A percentile compares a stretch with the other conserved stretches of the same genome.
Conservation (phyloP, 2,888 invertebrate genomes). For the Agelastica alni region DNA sequence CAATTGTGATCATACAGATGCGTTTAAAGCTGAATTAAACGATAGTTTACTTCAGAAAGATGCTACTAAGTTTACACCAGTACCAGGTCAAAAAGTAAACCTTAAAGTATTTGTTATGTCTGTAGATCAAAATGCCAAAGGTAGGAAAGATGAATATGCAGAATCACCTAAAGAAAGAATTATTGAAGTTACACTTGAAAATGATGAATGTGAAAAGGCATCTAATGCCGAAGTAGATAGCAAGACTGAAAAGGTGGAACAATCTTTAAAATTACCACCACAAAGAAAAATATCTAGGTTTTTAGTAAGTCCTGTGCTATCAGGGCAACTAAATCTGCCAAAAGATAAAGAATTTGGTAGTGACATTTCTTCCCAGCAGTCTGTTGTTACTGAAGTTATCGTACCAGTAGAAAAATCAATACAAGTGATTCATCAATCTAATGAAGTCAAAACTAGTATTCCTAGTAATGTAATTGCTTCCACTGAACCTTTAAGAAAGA, state of each 20-base stretch:
- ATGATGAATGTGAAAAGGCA: conserved; percentile 31
- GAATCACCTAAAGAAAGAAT: conserved; percentile 29
- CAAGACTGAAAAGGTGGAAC: conserved; percentile 31
- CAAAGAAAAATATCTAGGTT: conserved; percentile 80
- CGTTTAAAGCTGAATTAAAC: conserved; percentile 45
- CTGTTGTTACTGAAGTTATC: conserved; percentile 32
- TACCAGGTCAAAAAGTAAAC: conserved; percentile 51
- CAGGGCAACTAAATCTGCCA: conserved; percentile 58
- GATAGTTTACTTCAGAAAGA: conserved; percentile 46
- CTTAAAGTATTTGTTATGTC: conserved; percentile 51
- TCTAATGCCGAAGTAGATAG: conserved; percentile 34
- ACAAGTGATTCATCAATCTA: conserved; percentile 18
- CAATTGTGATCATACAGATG: conserved; percentile 37
- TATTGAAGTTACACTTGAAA: conserved; percentile 30
- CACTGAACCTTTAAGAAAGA: conserved; percentile 41
- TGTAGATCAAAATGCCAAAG: conserved; percentile 29
- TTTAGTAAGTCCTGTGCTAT: conserved; percentile 79
- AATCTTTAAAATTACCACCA: conserved; percentile 51
- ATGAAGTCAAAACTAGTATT: conserved; percentile 23
- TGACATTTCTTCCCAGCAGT: conserved; percentile 22
- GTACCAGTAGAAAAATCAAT: conserved; percentile 23
- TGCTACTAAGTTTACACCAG: conserved; percentile 37
- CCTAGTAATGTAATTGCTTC: conserved; percentile 20
- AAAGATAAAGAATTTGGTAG: conserved; percentile 50
- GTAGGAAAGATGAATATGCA: conserved; percentile 7